Percentiles rank a stretch among this genome's conserved stretches.
Conservation (phyloP, 2,888 invertebrate species). For the Noctua pronuba region DNA sequence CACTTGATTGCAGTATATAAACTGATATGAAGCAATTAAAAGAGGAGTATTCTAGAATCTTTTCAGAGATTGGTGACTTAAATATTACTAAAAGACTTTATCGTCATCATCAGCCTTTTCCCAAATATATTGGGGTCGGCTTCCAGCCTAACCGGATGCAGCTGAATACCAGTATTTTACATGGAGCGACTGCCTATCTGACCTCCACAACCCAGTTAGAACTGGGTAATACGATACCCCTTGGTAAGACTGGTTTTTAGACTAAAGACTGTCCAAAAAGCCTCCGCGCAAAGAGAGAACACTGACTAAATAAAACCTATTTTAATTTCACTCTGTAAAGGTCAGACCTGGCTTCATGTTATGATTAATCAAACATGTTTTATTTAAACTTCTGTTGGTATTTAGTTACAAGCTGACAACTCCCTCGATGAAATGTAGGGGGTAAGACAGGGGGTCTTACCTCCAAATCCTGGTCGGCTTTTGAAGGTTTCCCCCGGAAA, state of each 20-base stretch:
- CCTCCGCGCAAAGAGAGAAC: neutral
- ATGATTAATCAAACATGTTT: neutral
- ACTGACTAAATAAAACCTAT: neutral
- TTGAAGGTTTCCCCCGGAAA: too few species aligned
- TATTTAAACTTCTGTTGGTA: neutral
- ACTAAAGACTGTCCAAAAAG: neutral
- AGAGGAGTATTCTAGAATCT: neutral
- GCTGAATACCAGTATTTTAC: too few species aligned
- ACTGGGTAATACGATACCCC: too few species aligned
- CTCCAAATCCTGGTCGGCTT: too few species aligned
- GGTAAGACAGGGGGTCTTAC: too few species aligned
- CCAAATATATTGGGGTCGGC: too few species aligned
- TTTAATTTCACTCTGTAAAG: slow-evolving; percentile 1
- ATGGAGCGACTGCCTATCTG: too few species aligned
- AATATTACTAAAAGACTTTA: too few species aligned
- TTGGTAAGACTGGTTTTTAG: too few species aligned
- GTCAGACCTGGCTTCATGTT: neutral
- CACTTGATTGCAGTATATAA: slow-evolving; percentile 2
- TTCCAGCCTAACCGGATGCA: too few species aligned
- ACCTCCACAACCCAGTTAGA: too few species aligned
- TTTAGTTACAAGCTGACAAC: neutral
- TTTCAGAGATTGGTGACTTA: neutral
- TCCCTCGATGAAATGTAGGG: neutral
- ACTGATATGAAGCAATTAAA: slow-evolving; percentile 6
- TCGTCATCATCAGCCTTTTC: too few species aligned